Percentiles rank a stretch among this genome's conserved stretches.
These are phyloP conservation scores for Orthosia gothica DNA, from an alignment of 2,888 invertebrate species.

Conservation along the genomic window DNA sequence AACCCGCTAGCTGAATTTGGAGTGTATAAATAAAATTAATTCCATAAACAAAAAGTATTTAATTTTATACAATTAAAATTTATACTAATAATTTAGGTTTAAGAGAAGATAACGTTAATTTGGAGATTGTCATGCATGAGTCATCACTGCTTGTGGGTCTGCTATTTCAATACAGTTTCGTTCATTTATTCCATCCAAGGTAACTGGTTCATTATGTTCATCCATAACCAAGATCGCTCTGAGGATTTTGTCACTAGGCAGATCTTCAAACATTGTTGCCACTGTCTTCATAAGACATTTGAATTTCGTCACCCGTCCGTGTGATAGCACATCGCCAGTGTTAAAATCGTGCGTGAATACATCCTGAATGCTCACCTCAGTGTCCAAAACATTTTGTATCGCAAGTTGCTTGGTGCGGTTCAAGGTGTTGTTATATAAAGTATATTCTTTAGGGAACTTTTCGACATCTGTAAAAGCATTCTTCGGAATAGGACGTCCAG, in stretches of 20 bases:
- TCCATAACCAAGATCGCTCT: conserved; percentile 13
- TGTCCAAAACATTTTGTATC: background rate
- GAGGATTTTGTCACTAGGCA: conserved; percentile 32
- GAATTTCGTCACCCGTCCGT: conserved; percentile 1
- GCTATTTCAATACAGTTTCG: background rate
- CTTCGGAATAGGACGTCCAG: conserved; percentile 21
- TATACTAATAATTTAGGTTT: too few relatives aligned
- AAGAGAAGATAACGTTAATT: too few relatives aligned
- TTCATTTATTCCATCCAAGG: background rate
- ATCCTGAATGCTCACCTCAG: conserved; percentile 43
- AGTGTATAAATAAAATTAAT: too few relatives aligned
- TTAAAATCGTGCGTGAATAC: conserved; percentile 18
- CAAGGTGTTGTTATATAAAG: conserved; percentile 23
- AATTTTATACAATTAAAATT: too few relatives aligned
- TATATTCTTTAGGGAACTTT: conserved; percentile 45
- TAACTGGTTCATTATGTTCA: background rate
- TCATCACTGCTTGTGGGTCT: background rate
- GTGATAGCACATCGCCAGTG: background rate
- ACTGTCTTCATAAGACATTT: conserved; percentile 22
- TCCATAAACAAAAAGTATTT: too few relatives aligned
- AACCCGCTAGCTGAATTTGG: too few relatives aligned
- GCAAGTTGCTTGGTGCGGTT: background rate
- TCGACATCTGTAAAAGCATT: conserved; percentile 16
- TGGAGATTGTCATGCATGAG: background rate
- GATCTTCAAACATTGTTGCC: conserved; percentile 21